Percentiles rank a stretch among this genome's conserved stretches.
Conservation (phyloP, 2,113 vertebrate genomes). For the Epinephelus fuscoguttatus region DNA sequence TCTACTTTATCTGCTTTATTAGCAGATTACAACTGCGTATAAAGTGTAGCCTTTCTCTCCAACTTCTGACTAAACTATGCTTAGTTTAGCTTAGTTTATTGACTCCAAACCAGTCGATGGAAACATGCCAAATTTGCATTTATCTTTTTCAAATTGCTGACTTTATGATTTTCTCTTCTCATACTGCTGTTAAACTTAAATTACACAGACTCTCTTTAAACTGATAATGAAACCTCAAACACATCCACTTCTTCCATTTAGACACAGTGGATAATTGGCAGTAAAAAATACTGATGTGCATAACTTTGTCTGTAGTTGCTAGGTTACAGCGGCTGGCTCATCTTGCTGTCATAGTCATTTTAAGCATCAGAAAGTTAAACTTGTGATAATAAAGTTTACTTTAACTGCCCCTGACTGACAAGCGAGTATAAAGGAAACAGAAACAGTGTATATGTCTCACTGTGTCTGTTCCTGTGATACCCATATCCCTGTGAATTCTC, state of each 20-base stretch:
- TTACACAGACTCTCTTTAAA: not conserved
- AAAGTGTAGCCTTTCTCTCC: too few species aligned
- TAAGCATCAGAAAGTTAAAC: not conserved
- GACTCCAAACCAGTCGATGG: not conserved
- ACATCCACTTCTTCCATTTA: not conserved
- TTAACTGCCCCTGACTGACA: not conserved
- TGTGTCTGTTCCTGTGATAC: not conserved
- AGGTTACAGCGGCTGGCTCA: constrained; percentile 2
- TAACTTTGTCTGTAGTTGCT: constrained; percentile 21
- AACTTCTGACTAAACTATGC: not conserved
- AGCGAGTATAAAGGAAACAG: not conserved
- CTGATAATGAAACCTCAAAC: not conserved
- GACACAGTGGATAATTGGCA: not conserved
- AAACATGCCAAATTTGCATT: not conserved
- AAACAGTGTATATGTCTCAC: not conserved
- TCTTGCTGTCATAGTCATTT: not conserved
- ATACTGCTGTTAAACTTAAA: not conserved
- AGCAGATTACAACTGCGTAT: not conserved
- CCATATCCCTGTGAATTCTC: not conserved
- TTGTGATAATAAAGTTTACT: not conserved
- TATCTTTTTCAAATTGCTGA: not conserved
- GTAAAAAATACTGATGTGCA: not conserved
- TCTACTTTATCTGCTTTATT: not conserved
- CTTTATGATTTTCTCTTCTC: not conserved
- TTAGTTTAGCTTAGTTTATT: not conserved